phyloP scores from a whole-genome alignment of 2,113 vertebrate species.

The Oreochromis aureus region DNA sequence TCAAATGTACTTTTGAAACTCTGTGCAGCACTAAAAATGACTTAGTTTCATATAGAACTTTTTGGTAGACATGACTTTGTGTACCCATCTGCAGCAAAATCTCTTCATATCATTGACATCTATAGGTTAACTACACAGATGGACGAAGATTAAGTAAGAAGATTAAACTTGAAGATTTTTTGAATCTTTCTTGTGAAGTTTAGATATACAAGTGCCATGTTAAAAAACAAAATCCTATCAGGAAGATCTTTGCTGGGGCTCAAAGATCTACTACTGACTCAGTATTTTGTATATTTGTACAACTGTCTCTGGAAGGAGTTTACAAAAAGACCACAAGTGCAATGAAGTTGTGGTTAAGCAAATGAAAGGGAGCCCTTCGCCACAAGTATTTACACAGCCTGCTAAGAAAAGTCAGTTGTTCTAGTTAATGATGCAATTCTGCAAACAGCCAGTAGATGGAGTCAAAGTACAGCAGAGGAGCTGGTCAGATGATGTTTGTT shows the following conservation, averaged over 20 bases:
- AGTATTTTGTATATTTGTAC: neutral
- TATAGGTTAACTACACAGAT: neutral
- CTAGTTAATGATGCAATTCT: neutral
- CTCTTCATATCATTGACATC: too few species aligned
- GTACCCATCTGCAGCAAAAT: neutral
- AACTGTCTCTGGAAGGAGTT: neutral
- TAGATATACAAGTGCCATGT: rapidly evolving
- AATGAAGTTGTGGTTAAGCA: neutral
- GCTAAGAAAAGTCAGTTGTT: neutral
- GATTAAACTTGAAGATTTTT: neutral
- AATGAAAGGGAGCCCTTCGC: neutral
- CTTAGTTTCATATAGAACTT: neutral
- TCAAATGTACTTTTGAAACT: neutral
- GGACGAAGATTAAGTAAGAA: rapidly evolving
- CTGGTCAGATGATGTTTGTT: neutral
- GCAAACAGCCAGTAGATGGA: constrained; percentile 29
- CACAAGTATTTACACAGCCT: neutral
- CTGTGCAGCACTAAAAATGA: neutral
- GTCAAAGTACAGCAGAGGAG: neutral
- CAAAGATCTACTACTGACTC: neutral
- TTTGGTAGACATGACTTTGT: neutral
- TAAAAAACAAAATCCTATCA: neutral
- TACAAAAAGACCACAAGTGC: neutral
- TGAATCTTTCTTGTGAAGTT: neutral
- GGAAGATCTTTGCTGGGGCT: rapidly evolving